Evolutionary conservation across 2,888 invertebrate species (phyloP).

Genomic region (Argyresthia goedartella): DNA sequence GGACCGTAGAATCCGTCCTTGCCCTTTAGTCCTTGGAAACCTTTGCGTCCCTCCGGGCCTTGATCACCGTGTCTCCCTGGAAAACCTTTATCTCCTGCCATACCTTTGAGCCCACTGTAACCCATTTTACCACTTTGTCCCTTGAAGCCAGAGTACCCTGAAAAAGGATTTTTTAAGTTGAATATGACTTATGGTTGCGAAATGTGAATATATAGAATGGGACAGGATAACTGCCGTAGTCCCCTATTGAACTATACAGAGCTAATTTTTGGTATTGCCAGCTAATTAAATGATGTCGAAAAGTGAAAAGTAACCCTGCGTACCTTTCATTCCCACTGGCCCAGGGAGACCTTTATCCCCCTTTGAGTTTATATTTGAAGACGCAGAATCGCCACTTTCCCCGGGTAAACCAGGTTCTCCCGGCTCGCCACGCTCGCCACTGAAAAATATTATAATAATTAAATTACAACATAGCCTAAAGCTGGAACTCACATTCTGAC

Average conservation of each 20-base stretch:
- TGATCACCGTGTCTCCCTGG: conserved; percentile 31
- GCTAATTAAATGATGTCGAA: too few species aligned
- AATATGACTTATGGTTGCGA: background rate
- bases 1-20: conserved; percentile 74
- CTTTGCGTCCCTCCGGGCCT: conserved; percentile 45
- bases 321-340: conserved; percentile 35
- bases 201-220: background rate
- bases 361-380: conserved; percentile 33
- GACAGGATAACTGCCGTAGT: too few species aligned
- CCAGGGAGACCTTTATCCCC: conserved; percentile 72
- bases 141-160: conserved; percentile 30
- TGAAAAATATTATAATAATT: conserved; percentile 15
- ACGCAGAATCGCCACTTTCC: conserved; percentile 42
- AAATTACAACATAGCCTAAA: too few species aligned
- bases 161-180: background rate
- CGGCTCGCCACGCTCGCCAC: conserved; percentile 47
- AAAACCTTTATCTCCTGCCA: background rate
- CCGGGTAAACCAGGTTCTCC: conserved; percentile 56
- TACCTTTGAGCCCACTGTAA: conserved; percentile 37
- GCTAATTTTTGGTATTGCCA: too few species aligned
- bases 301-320: too few species aligned
- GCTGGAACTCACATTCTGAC: too few species aligned
- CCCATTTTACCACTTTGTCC: conserved; percentile 45
- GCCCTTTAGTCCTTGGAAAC: conserved; percentile 78
- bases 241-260: too few species aligned